Base-by-base conservation (phyloP, 2,888 invertebrate genomes). In the Cerceris ruficornis region DNA sequence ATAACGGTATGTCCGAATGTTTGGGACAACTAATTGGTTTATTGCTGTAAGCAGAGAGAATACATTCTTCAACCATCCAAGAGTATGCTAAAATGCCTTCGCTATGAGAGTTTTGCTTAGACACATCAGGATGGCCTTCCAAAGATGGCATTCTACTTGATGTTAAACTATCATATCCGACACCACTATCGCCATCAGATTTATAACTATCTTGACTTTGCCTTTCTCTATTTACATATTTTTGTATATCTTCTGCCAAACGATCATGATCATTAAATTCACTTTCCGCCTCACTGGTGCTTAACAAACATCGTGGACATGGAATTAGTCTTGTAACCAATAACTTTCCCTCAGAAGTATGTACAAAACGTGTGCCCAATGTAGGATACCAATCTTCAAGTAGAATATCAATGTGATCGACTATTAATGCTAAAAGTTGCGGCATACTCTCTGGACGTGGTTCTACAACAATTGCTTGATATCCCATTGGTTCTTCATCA, bases 331-430 rank as follows among this genome's bases (percentile, higher is more conserved):
- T 94, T 0, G 98, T 99, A 66, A 99, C 98, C 52, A 99, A 94
- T 91, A 98, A 97, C 87, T 98, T 95, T 0, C 99, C 99, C 87
- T 98, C 98, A 0, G 98, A 98, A 0, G 99, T 99, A 92, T 99
- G 99, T 2, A 98, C 98, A 93, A 99, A 99, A 54, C 99, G 95
- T 0, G 98, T 98, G 17, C 99, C 99, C 69, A 98, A 93, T 0
- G 98, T 98, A 0, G 98, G 99, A 92, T 98, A 99, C 99, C 99
- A 99, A 93, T 99, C 99, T 92, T 99, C 99, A 0, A 99, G 93
- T 62, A 99, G 93, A 66, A 98, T 95, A 92, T 99, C 99, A 80
- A 99, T 97, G 90, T 99, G 98, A 92, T 99, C 99, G 0, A 99
- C 98, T 4, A 98, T 95, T 43, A 98, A 93, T 0, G 98, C 97